Evolutionary conservation across 64 coral and sea anemone species (phyloP), one percentile per base, ranked within the genome.

Genomic region (Montipora cactus): DNA sequence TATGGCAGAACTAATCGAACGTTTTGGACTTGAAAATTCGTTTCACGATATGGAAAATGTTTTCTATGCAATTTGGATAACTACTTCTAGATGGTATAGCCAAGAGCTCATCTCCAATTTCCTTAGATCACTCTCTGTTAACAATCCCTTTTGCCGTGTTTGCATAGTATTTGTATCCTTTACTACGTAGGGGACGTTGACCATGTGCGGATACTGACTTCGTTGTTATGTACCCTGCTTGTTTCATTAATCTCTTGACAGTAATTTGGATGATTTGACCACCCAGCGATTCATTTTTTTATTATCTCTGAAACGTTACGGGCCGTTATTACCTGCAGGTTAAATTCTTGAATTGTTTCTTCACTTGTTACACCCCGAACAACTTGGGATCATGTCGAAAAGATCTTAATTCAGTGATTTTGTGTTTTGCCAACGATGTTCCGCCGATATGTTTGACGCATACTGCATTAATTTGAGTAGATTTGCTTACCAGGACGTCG

Each of bases 131-230:
- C n/a, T 75, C 47, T 75, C 47, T 13, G 44, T 59, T 21, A 92
- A 25, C 28, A 37, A 37, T 19, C 90, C 90, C 64, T 92, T 92
- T 50, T 86, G 84, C 51, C 90, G 83, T 58, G 90, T 69, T 62
- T 92, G 90, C 2, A 84, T 37, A 67, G 50, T 84, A 84, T 13
- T 84, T 18, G 46, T 83, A 92, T n/a, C 90, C 90, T 19, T 75
- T 46, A 11, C 61, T 22, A 64, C 84, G 84, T 48, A 92, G 16
- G 16, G 1, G 5, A 46, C 90, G 79, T 44, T 68, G 16, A 20
- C 75, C 79, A 23, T 51, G 80, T 84, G 14, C 67, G 23, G 67
- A 48, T 75, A 52, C 62, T 88, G 50, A 88, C 84, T 45, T 53
- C 12, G 1, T 61, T 68, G 18, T 21, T 19, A 44, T 20, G 44